phyloP scores from a whole-genome alignment of 1,140 invertebrate species.

The Drosophila murphyi region DNA sequence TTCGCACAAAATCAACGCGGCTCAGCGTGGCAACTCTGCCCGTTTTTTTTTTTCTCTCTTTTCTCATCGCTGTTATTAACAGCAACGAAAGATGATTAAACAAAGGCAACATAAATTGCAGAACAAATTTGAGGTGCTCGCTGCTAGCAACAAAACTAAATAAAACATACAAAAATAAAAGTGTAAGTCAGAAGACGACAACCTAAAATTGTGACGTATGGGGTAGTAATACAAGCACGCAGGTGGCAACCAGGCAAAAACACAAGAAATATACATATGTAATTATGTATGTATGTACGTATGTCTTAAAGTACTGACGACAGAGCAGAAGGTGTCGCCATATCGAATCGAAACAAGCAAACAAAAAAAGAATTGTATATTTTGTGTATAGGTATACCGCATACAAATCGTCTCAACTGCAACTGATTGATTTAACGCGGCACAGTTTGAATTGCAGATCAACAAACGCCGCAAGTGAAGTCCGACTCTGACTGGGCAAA shows the following conservation, averaged over 20 bases:
- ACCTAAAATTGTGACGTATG: no score
- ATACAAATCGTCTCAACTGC: constrained; percentile 43
- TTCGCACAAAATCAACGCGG: neutral
- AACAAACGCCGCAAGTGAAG: constrained; percentile 11
- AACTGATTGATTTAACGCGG: constrained; percentile 77
- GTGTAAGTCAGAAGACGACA: no score
- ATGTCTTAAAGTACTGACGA: constrained; percentile 8
- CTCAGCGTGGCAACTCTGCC: constrained; percentile 11
- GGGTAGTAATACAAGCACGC: constrained; percentile 4
- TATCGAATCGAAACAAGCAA: constrained; percentile 30
- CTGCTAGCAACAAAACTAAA: neutral
- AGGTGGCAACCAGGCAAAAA: neutral
- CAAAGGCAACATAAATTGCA: neutral
- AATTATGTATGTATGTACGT: neutral
- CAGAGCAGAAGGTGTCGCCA: constrained; percentile 21
- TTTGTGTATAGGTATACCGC: constrained; percentile 77
- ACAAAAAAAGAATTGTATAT: constrained; percentile 46
- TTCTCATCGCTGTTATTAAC: neutral
- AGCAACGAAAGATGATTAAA: neutral
- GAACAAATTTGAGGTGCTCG: neutral
- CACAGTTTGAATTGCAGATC: constrained; percentile 82
- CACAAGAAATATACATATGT: neutral
- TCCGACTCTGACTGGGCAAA: constrained; percentile 4
- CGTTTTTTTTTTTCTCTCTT: neutral
- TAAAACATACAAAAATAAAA: neutral